Conservation (phyloP, 2,888 invertebrate genomes). For the Parthenolecanium corni region DNA sequence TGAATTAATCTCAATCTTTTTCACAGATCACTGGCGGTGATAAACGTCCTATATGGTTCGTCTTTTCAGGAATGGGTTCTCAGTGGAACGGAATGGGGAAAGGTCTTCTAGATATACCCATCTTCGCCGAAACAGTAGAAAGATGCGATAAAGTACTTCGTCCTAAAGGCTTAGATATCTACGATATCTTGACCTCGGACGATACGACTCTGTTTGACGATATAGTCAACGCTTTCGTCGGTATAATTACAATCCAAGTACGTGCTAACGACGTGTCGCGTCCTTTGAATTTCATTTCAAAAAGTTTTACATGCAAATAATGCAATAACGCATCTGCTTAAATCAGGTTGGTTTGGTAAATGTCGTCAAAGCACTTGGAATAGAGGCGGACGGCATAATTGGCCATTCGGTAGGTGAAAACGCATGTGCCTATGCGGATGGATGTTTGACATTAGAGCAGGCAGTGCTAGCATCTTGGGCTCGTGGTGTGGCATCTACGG, state of each 20-base stretch:
- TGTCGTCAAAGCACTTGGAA: conserved; percentile 47
- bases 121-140: conserved; percentile 59
- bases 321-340: too few relatives aligned
- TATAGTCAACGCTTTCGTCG: conserved; percentile 59
- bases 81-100: conserved; percentile 77
- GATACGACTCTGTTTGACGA: conserved; percentile 54
- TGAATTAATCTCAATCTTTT: too few relatives aligned
- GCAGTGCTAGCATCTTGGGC: conserved; percentile 50
- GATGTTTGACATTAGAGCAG: conserved; percentile 49
- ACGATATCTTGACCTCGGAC: conserved; percentile 48
- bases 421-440: conserved; percentile 54
- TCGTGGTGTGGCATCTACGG: conserved; percentile 42
- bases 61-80: conserved; percentile 64
- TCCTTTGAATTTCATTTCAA: too few relatives aligned
- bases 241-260: conserved; percentile 56
- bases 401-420: conserved; percentile 56
- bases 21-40: conserved; percentile 12
- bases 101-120: conserved; percentile 58
- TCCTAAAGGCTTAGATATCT: conserved; percentile 53
- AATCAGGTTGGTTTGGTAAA: conserved; percentile 55
- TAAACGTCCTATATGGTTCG: conserved; percentile 49
- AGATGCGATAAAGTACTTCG: conserved; percentile 51
- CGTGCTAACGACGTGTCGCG: too few relatives aligned
- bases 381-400: conserved; percentile 61
- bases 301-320: too few relatives aligned